Conservation (phyloP, 2,888 invertebrate genomes). For the Pristionchus japonicus region DNA sequence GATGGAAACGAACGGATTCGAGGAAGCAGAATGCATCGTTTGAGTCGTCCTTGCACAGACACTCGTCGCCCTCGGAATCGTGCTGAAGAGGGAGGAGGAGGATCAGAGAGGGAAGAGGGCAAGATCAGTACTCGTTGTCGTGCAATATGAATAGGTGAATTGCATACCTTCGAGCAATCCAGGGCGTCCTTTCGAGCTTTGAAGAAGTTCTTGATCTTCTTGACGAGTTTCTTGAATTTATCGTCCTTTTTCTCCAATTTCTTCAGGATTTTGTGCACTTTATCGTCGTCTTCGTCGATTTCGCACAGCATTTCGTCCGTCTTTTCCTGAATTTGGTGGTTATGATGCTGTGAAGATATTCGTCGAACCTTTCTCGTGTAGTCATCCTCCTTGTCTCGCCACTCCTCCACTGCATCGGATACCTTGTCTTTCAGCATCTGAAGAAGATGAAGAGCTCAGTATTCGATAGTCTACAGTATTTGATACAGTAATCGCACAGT, state of each 20-base stretch:
- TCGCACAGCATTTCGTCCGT: not conserved
- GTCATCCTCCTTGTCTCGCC: not conserved
- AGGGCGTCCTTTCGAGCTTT: not conserved
- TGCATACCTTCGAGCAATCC: not conserved
- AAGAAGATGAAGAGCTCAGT: not conserved
- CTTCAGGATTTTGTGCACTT: slow-evolving; percentile 8
- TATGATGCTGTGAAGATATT: not conserved
- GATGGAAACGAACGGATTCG: not conserved
- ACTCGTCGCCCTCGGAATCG: slow-evolving; percentile 10
- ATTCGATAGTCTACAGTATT: not conserved
- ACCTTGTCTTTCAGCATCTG: slow-evolving; percentile 13
- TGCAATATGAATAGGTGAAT: no score
- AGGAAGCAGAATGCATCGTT: slow-evolving; percentile 1
- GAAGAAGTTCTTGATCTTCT: slow-evolving; percentile 17
- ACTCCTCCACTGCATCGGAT: not conserved
- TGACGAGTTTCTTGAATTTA: slow-evolving; percentile 6
- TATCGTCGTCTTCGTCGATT: not conserved
- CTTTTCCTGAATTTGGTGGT: not conserved
- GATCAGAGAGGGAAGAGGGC: no score
- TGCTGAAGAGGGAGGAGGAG: no score
- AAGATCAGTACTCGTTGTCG: no score
- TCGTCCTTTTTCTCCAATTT: not conserved
- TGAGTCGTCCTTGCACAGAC: not conserved
- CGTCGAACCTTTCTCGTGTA: not conserved
- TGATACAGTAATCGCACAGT: not conserved